A percentile compares a stretch with the other conserved stretches of the same genome.
Conservation (phyloP, 2,113 vertebrate species). For the Chlorocebus sabaeus region DNA sequence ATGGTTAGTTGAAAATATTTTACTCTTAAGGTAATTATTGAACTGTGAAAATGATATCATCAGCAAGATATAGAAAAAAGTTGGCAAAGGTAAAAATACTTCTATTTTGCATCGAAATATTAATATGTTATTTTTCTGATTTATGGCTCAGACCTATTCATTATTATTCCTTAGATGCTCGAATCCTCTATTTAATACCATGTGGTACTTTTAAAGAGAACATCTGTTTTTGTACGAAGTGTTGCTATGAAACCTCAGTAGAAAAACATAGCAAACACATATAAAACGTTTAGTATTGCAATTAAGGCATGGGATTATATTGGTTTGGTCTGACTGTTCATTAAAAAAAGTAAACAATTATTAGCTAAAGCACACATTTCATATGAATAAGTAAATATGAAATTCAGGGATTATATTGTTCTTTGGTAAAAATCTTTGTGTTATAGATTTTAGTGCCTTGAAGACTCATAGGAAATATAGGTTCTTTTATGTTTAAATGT, state of each 20-base stretch:
- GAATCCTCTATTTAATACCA: not conserved
- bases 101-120: not conserved
- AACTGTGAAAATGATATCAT: not conserved
- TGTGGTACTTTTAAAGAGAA: conserved; percentile 34
- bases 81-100: not conserved
- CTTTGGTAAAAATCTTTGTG: conserved; percentile 35
- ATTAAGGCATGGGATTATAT: not conserved
- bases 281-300: not conserved
- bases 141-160: not conserved
- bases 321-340: not conserved
- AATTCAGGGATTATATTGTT: not conserved
- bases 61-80: not conserved
- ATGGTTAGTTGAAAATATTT: not conserved
- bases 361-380: not conserved
- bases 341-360: not conserved
- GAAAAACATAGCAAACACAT: not conserved
- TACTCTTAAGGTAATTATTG: not conserved
- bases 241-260: not conserved
- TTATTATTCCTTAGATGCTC: not conserved
- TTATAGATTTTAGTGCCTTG: conserved; percentile 22
- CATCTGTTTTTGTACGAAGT: conserved; percentile 14
- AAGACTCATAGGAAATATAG: conserved; percentile 6
- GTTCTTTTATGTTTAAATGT: not conserved
- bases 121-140: not conserved
- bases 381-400: not conserved